Percentiles rank a stretch among this genome's conserved stretches.
Conservation (phyloP, 2,797 vertebrate species). For the Ciconia nigra region DNA sequence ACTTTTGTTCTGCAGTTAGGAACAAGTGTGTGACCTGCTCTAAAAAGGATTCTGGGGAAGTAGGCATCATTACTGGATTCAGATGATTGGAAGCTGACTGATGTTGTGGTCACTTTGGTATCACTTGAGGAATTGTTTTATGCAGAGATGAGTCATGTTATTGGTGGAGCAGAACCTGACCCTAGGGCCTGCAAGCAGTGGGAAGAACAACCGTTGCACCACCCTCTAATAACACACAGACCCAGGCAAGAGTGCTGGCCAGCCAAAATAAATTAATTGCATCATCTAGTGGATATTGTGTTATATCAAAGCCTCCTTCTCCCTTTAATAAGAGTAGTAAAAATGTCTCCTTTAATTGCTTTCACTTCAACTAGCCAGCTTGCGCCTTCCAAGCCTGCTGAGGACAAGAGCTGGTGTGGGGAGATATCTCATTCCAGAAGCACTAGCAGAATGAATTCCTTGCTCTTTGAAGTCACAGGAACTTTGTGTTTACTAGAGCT, state of each 20-base stretch:
- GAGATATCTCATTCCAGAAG: neutral
- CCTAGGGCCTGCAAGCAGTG: constrained; percentile 29
- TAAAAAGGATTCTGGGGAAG: constrained; percentile 29
- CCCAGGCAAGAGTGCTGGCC: neutral
- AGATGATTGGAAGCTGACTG: constrained; percentile 47
- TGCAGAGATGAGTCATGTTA: constrained; percentile 62
- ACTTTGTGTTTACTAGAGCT: neutral
- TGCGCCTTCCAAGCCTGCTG: neutral
- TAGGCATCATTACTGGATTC: constrained; percentile 30
- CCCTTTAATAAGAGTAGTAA: constrained; percentile 50
- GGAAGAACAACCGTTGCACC: constrained; percentile 60
- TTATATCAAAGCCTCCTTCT: constrained; percentile 64
- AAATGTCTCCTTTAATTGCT: constrained; percentile 43
- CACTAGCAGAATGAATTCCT: neutral
- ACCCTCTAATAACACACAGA: constrained; percentile 70
- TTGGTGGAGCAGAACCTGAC: constrained; percentile 57
- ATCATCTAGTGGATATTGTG: constrained; percentile 67
- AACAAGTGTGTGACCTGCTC: constrained; percentile 37
- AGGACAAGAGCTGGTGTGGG: neutral
- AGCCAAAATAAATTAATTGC: constrained; percentile 75
- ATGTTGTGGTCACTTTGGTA: constrained; percentile 53
- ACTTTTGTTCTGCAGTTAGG: constrained; percentile 24
- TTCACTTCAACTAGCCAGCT: constrained; percentile 8
- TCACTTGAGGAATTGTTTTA: constrained; percentile 61
- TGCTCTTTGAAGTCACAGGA: neutral